Evolutionary conservation across 64 coral and sea anemone species (phyloP), one percentile per base, ranked within the genome.

Genomic region (Orbicella faveolata): DNA sequence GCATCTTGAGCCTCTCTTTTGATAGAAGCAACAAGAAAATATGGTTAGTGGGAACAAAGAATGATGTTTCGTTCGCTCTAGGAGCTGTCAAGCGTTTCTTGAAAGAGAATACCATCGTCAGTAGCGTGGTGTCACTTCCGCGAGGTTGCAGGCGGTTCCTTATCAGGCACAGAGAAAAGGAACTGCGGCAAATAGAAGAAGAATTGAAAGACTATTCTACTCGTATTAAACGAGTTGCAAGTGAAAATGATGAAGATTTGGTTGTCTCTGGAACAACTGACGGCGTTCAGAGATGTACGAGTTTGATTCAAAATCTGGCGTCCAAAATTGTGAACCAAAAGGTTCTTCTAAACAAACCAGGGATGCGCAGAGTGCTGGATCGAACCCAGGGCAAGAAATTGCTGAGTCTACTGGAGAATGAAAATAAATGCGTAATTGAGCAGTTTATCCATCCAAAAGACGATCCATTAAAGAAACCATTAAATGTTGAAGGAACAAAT

Each of bases 101-200:
- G 23, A 34, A 75, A 36, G 66, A 73, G 23, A 90, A 90, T 36
- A 90, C 89, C 18, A 75, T 90, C 80, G 66, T 90, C 2, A 90
- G 44, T 5, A 64, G 62, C 23, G 73, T 67, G 4, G 48, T 90
- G 19, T 15, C 15, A 34, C 34, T 90, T 51, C 63, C 67, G 36
- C 57, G 8, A 30, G 89, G 89, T 21, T 73, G 61, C 30, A 25
- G 33, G 52, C 23, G 68, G 33, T 90, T 81, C 73, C 70, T 90
- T 35, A 3, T 8, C 23, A 74, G 70, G 12, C 54, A 87, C 73
- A 64, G 74, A 75, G 44, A 79, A 25, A 18, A 78, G 13, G 51
- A 72, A 15, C 54, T 92, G 16, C 63, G 34, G 6, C n/a, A 79
- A 10, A 87, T 92, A 15, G n/a, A 74, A 83, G 80, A 82, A 0